Conservation (phyloP, 2,888 invertebrate species). For the Steromphala cineraria region DNA sequence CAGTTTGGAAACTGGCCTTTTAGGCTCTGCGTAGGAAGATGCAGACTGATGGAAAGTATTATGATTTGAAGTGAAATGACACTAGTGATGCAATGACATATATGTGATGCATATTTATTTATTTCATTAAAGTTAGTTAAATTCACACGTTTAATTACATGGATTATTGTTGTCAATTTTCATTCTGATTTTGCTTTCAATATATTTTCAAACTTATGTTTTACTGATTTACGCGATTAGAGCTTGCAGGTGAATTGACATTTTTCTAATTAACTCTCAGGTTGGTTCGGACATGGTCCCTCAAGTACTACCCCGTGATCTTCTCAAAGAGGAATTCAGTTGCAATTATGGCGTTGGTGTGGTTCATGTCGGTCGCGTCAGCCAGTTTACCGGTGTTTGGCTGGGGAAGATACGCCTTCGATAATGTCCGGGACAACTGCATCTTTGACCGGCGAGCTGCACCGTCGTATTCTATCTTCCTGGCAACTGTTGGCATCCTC, state of each 20-base stretch:
- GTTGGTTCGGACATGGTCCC: not conserved
- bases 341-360: not conserved
- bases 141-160: too few relatives aligned
- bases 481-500: not conserved
- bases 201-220: too few relatives aligned
- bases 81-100: too few relatives aligned
- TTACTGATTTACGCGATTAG: too few relatives aligned
- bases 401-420: constrained; percentile 22
- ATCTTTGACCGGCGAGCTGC: constrained; percentile 19
- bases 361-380: constrained; percentile 2
- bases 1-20: too few relatives aligned
- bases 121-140: too few relatives aligned
- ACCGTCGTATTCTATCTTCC: constrained; percentile 14
- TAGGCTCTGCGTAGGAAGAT: too few relatives aligned
- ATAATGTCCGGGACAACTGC: constrained; percentile 18
- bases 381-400: constrained; percentile 19
- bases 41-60: too few relatives aligned
- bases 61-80: too few relatives aligned
- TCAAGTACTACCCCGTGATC: not conserved
- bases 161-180: too few relatives aligned
- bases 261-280: not conserved
- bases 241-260: not conserved
- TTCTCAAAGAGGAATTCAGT: not conserved
- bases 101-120: too few relatives aligned
- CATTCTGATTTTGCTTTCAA: too few relatives aligned